Conservation (phyloP, 2,113 vertebrate genomes). For the Uropsilus gracilis region DNA sequence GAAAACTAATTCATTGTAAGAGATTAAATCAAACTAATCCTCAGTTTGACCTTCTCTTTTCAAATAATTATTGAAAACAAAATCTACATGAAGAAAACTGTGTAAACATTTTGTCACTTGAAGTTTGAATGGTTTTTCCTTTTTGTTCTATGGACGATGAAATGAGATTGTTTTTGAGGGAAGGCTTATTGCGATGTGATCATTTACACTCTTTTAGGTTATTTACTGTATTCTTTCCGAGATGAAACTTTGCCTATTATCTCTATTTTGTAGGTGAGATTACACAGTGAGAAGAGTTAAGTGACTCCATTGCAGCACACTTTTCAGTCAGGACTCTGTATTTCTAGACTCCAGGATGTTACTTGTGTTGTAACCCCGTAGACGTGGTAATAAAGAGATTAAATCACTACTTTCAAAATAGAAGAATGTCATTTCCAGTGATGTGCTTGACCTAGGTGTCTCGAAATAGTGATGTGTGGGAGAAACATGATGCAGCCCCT, state of each 20-base stretch:
- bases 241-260: background rate
- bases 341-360: background rate
- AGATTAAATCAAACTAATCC: background rate
- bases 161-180: background rate
- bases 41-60: background rate
- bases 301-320: background rate
- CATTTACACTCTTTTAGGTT: background rate
- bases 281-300: background rate
- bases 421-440: background rate
- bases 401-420: background rate
- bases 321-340: background rate
- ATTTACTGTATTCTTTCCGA: background rate
- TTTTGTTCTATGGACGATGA: background rate
- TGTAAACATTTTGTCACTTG: background rate
- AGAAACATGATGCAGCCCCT: slow-evolving; percentile 38
- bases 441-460: slow-evolving; percentile 69
- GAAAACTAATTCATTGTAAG: background rate
- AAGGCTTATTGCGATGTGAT: background rate
- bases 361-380: background rate
- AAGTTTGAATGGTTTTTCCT: background rate
- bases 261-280: background rate
- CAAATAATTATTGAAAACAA: background rate
- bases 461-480: slow-evolving; percentile 50
- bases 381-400: background rate
- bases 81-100: background rate